Base-by-base conservation (phyloP, 2,797 vertebrate species). In the Neosilurus hyrtlii region DNA sequence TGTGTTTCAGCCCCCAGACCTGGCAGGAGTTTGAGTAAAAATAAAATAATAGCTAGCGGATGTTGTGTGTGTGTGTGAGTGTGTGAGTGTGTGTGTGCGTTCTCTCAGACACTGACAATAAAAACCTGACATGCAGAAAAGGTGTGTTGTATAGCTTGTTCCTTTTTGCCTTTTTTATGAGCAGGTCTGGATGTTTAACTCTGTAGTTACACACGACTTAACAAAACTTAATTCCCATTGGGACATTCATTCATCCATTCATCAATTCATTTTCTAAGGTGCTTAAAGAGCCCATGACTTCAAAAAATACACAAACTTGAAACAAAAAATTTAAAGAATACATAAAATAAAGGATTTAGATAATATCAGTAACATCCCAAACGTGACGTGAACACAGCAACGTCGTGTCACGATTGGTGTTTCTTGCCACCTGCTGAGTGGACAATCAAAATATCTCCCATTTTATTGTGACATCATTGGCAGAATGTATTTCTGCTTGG, bases 31-130 rank as follows among this genome's bases (percentile, higher is more conserved):
- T 61, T 82, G 81, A 74, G 22, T 75, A 81, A 81, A 43, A 71
- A 56, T 73, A 20, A 79, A 51, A 61, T 67, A 71, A n/a, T 57
- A 67, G 43, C 56, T 79, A 15, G 78, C 7, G 63, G 49, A 52
- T 51, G 74, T 22, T 16, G 14, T 62, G 77, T 66, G 62, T 65
- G 57, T 62, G 75, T 77, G 74, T 43, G 56, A 22, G 57, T 61
- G 74, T 61, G 22, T 62, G 75, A 49, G 75, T 63, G 22, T 49
- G 37, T 61, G 35, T 49, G n/a, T 51, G 24, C 54, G 15, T 16
- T 79, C 26, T 79, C 24, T 79, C 63, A 79, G 77, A 79, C 77
- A 79, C 18, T 67, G 63, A 67, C 67, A 79, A 67, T 14, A n/a
- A 68, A 63, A 68, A 43, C 24, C 56, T 22, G 26, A 67, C 72